Evolutionary conservation across 2,888 invertebrate genomes (phyloP).

Genomic region (Drosophila gaucha): DNA sequence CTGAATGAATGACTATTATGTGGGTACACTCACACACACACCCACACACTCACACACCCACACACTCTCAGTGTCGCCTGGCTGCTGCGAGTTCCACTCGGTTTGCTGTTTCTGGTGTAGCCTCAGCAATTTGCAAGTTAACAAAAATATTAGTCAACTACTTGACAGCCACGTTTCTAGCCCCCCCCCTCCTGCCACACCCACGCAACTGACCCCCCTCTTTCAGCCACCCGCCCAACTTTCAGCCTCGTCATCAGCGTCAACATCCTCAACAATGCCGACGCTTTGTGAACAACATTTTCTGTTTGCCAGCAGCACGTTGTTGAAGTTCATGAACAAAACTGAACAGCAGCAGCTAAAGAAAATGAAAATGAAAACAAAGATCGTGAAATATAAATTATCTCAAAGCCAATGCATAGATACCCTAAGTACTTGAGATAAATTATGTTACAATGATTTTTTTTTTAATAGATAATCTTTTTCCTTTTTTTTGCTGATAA

Average conservation of each 20-base stretch:
- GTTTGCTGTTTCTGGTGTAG: conserved; percentile 23
- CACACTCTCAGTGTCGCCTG: background rate
- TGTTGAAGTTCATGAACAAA: conserved; percentile 71
- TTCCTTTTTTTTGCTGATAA: no score
- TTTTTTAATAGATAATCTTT: background rate
- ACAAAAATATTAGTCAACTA: conserved; percentile 65
- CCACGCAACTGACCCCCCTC: background rate
- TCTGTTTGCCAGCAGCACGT: conserved; percentile 31
- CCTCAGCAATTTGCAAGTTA: conserved; percentile 59
- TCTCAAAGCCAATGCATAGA: conserved; percentile 2
- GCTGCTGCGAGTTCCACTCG: conserved; percentile 7
- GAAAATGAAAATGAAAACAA: conserved; percentile 41
- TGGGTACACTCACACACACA: background rate
- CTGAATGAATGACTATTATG: conserved; percentile 29
- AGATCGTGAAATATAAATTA: conserved; percentile 7
- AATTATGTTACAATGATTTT: background rate
- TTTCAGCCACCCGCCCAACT: background rate
- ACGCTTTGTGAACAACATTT: conserved; percentile 40
- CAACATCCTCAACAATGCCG: conserved; percentile 47
- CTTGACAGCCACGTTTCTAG: conserved; percentile 45
- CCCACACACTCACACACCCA: background rate
- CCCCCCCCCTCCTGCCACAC: background rate
- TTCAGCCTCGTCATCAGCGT: conserved; percentile 21
- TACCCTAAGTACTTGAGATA: conserved; percentile 37
- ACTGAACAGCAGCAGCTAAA: conserved; percentile 12